phyloP scores from a whole-genome alignment of 2,888 invertebrate species.

The Erebia epiphron region DNA sequence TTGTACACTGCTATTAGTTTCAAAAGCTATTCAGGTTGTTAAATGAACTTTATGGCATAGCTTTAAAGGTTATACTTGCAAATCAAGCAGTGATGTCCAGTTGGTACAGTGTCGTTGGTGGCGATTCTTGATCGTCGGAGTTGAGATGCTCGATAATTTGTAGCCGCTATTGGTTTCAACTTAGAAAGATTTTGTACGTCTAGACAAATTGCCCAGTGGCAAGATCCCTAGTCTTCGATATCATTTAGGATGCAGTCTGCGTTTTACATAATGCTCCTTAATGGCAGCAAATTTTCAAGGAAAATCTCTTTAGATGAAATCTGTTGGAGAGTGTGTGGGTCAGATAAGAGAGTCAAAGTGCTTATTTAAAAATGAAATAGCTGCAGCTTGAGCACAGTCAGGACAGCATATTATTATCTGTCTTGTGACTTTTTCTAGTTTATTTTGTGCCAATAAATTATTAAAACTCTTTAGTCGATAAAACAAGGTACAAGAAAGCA shows the following conservation, averaged over 20 bases:
- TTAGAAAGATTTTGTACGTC: constrained; percentile 19
- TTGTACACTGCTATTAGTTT: background rate
- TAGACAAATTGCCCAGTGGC: constrained; percentile 1
- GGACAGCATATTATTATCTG: too few relatives aligned
- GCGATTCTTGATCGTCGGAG: constrained; percentile 16
- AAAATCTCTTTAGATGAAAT: background rate
- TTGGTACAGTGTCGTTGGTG: constrained; percentile 11
- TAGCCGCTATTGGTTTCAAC: constrained; percentile 25
- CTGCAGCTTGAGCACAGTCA: too few relatives aligned
- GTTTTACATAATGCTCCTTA: constrained; percentile 10
- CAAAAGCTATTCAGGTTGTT: background rate
- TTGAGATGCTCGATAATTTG: constrained; percentile 23
- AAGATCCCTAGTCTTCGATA: background rate
- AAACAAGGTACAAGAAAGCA: too few relatives aligned
- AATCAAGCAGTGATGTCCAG: background rate
- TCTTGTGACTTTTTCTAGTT: too few relatives aligned
- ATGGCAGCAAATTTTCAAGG: background rate
- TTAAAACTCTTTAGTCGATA: too few relatives aligned
- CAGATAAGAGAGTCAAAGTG: background rate
- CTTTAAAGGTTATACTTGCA: constrained; percentile 6
- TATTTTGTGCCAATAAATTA: too few relatives aligned
- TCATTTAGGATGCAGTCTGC: constrained; percentile 9
- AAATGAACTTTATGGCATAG: constrained; percentile 13
- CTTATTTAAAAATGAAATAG: background rate
- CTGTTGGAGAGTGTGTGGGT: background rate